Percentiles rank a stretch among this genome's conserved stretches.
Conservation (phyloP, 1,140 invertebrate species). For the Drosophila malerkotliana region DNA sequence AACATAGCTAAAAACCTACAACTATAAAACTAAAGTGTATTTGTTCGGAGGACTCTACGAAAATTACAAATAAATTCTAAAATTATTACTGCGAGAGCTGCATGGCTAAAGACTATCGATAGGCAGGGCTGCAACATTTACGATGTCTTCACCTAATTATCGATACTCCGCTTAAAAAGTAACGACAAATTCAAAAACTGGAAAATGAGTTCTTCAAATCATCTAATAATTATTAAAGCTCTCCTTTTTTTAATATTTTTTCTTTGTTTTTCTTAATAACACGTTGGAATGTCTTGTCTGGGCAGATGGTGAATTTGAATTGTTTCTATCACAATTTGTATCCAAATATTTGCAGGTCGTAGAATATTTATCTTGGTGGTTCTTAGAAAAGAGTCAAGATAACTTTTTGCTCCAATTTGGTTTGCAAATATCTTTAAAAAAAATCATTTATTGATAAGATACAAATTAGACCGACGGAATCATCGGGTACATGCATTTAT, state of each 20-base stretch:
- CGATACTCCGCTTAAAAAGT: background rate
- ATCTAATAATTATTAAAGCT: background rate
- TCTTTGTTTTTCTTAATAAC: background rate
- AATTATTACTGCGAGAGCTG: constrained; percentile 33
- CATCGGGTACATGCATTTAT: no score
- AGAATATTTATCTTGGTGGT: background rate
- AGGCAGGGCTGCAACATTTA: background rate
- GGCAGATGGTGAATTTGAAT: constrained; percentile 5
- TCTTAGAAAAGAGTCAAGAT: background rate
- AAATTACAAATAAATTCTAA: constrained; percentile 38
- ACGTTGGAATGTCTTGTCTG: background rate
- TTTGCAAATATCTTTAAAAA: background rate
- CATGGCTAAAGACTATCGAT: constrained; percentile 20
- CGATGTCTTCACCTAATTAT: background rate
- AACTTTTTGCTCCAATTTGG: background rate
- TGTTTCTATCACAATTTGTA: background rate
- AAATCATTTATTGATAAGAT: background rate
- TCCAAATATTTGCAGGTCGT: background rate
- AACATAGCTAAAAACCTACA: constrained; percentile 5
- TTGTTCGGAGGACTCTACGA: background rate
- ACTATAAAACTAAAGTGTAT: constrained; percentile 2
- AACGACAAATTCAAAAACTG: background rate
- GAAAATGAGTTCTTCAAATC: background rate
- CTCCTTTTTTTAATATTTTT: background rate
- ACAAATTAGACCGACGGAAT: background rate